Base-by-base conservation (phyloP, 2,888 invertebrate genomes). In the Colostygia pectinataria region DNA sequence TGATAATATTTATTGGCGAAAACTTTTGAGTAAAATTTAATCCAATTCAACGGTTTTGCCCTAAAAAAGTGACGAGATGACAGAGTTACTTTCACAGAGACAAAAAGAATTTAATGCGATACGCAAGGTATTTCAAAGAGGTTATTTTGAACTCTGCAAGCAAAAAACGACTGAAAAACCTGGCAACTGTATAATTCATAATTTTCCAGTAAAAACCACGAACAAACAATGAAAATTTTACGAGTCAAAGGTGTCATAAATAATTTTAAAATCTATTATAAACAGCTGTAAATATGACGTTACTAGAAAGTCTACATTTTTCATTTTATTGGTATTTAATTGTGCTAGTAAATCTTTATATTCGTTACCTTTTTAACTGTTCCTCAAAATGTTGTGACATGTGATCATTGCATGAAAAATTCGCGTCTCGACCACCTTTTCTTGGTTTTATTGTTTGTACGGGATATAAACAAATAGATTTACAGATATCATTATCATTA, bases 301-400 rank as follows among this genome's bases (percentile, higher is more conserved):
- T 29, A 40, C 28, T 32, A 41, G 50, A 42, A 46, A 50, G 34
- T 49, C 42, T 28, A 46, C 10, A 42, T 45, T 49, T 38, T 28
- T 23, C 6, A 10, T 50, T 54, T 54, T 50, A 54, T 46, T 39
- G 9, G 36, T 36, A 46, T 50, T 50, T 50, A 37, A 54, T 50
- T 50, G 53, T 18, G 32, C 36, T 31, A 36, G 34, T 48, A 48
- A 48, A 53, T 40, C 37, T 47, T 36, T 39, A 38, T 33, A 34
- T 34, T 20, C 32, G 10, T 5, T 31, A 8, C 8, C 27, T 52
- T 46, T 50, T 43, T 10, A 34, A 27, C 34, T 44, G 33, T 41
- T 43, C 36, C 39, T 54, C 38, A 42, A 50, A 53, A 31, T 46
- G 42, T 50, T 54, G 50, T 54, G 50, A 54, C 54, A 54, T 46